These are phyloP conservation scores for western clawed frog (Xenopus tropicalis) DNA, from an alignment of 2,113 vertebrate genomes.

Conservation along the genomic window DNA sequence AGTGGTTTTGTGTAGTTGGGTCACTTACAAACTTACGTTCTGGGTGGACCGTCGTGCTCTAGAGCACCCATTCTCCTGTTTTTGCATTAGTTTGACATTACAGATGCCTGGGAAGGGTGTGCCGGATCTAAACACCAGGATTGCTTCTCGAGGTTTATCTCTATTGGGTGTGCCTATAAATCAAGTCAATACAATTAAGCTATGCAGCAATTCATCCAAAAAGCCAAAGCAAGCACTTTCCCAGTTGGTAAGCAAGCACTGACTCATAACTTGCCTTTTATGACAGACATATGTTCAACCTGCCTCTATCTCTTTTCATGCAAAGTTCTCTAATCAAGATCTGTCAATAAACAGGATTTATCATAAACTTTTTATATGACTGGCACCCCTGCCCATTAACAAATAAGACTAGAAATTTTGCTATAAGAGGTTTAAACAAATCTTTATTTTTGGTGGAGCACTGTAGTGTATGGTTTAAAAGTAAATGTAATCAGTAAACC, in stretches of 20 bases:
- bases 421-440: not conserved
- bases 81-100: not conserved
- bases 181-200: conserved; percentile 38
- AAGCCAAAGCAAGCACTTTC: conserved; percentile 29
- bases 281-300: conserved; percentile 41
- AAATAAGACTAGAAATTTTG: conserved; percentile 18
- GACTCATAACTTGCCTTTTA: conserved; percentile 35
- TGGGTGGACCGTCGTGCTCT: too few relatives aligned
- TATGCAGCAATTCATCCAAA: conserved; percentile 5
- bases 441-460: not conserved
- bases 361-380: conserved; percentile 31
- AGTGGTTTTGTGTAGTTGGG: too few relatives aligned
- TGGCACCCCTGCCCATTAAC: conserved; percentile 36
- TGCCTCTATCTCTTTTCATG: conserved; percentile 22
- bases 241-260: conserved; percentile 39
- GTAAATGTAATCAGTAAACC: not conserved
- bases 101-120: not conserved
- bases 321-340: conserved; percentile 44
- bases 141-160: conserved; percentile 14
- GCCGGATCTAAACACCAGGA: conserved; percentile 8
- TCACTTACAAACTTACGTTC: too few relatives aligned
- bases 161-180: conserved; percentile 29
- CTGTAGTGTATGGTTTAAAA: not conserved
- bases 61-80: too few relatives aligned
- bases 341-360: conserved; percentile 44